phyloP scores from a whole-genome alignment of 2,888 invertebrate species.

The Lordiphosa andalusiaca region DNA sequence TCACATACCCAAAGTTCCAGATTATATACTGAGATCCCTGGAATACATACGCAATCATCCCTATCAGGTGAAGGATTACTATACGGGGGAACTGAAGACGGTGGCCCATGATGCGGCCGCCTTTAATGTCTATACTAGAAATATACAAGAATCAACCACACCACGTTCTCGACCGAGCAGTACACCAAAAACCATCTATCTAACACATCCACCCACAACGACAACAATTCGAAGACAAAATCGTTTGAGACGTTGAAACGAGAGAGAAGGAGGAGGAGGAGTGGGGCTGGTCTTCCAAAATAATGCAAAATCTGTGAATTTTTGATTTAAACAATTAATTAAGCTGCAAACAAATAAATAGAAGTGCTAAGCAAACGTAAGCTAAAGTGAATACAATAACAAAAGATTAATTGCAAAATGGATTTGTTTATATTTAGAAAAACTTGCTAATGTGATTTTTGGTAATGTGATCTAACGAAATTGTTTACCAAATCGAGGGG shows the following conservation, averaged over 20 bases:
- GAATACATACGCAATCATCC: conserved; percentile 76
- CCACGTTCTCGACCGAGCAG: conserved; percentile 37
- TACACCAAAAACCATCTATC: conserved; percentile 46
- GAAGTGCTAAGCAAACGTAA: conserved; percentile 39
- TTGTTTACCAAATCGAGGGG: background rate
- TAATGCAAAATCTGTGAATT: conserved; percentile 46
- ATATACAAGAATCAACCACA: conserved; percentile 40
- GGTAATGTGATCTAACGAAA: conserved; percentile 4
- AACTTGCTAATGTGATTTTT: conserved; percentile 25
- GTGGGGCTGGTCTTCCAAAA: conserved; percentile 21
- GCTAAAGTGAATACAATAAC: conserved; percentile 12
- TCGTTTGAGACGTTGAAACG: conserved; percentile 7
- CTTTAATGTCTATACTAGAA: conserved; percentile 57
- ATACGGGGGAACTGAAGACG: conserved; percentile 63
- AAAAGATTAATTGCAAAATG: conserved; percentile 11
- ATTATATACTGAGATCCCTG: conserved; percentile 67
- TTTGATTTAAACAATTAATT: conserved; percentile 58
- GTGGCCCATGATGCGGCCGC: conserved; percentile 60
- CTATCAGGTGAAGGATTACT: conserved; percentile 63
- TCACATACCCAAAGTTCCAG: conserved; percentile 73
- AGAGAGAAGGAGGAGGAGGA: no score
- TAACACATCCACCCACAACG: conserved; percentile 47
- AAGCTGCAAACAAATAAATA: conserved; percentile 49
- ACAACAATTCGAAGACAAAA: conserved; percentile 21
- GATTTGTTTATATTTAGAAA: conserved; percentile 28